Evolutionary conservation across 2,113 vertebrate genomes (phyloP).

Genomic region (Neolamprologus longior): DNA sequence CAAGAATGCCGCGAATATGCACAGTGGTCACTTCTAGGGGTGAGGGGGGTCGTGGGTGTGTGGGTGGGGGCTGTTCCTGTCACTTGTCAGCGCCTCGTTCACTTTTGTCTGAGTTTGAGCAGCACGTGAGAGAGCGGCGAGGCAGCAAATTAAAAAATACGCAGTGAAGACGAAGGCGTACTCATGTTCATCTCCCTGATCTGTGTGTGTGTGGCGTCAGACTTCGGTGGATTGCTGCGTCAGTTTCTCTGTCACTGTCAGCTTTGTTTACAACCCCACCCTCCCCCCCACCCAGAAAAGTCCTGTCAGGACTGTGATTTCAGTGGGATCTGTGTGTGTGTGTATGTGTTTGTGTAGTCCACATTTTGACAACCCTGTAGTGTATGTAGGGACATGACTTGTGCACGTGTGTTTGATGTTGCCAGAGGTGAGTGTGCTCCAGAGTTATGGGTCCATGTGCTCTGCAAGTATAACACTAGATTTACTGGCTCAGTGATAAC

Average conservation of each 20-base stretch:
- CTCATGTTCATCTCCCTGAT: constrained; percentile 27
- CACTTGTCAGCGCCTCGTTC: not conserved
- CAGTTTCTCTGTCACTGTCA: constrained; percentile 33
- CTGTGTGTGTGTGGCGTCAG: not conserved
- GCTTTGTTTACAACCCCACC: not conserved
- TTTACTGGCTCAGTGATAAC: constrained; percentile 18
- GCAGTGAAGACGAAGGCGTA: constrained; percentile 42
- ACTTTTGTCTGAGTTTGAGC: constrained; percentile 28
- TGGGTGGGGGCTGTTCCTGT: not conserved
- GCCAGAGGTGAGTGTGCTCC: constrained; percentile 1
- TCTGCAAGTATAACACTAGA: constrained; percentile 15
- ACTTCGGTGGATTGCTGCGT: constrained; percentile 14
- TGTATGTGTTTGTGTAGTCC: not conserved
- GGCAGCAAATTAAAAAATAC: constrained; percentile 63
- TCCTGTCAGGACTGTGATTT: not conserved
- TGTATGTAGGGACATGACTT: constrained; percentile 1
- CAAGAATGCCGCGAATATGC: not conserved
- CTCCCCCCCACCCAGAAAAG: not conserved
- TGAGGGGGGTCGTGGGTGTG: not conserved
- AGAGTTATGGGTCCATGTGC: constrained; percentile 29
- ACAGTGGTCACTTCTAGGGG: not conserved
- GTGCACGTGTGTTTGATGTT: not conserved
- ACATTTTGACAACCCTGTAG: not conserved
- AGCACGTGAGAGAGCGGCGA: constrained; percentile 6
- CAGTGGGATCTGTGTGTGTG: not conserved